Evolutionary conservation across 2,797 vertebrate genomes (phyloP).

Genomic region (Halcyon badia): DNA sequence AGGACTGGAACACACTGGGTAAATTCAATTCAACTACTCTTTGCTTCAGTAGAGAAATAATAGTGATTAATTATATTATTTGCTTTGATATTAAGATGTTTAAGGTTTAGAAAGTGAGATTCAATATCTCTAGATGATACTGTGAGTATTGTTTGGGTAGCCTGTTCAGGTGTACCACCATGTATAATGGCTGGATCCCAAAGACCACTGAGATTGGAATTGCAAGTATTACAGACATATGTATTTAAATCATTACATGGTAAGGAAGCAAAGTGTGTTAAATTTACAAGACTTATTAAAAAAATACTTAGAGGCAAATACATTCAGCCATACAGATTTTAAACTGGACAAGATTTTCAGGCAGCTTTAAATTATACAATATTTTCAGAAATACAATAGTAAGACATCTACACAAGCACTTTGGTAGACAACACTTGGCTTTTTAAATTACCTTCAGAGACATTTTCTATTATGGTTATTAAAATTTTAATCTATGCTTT

Average conservation of each 20-base stretch:
- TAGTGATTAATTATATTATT: not conserved
- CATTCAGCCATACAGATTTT: not conserved
- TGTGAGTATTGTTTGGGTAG: not conserved
- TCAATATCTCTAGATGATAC: not conserved
- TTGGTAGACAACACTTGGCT: not conserved
- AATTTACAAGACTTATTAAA: not conserved
- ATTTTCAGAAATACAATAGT: not conserved
- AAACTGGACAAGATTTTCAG: not conserved
- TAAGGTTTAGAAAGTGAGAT: not conserved
- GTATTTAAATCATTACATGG: not conserved
- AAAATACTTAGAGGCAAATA: not conserved
- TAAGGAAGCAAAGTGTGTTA: not conserved
- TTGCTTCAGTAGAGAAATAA: constrained; percentile 18
- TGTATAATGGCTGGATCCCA: not conserved
- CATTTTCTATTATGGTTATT: not conserved
- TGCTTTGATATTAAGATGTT: not conserved
- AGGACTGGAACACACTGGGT: constrained; percentile 1
- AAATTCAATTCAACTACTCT: constrained; percentile 24
- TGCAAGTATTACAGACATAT: not conserved
- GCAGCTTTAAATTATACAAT: not conserved
- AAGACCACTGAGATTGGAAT: not conserved
- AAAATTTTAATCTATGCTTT: not conserved
- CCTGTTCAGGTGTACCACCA: not conserved
- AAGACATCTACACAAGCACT: not conserved
- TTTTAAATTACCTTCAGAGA: not conserved